These are phyloP conservation scores for Dasyornis broadbenti DNA, from an alignment of 2,113 vertebrate species.

Conservation along the genomic window DNA sequence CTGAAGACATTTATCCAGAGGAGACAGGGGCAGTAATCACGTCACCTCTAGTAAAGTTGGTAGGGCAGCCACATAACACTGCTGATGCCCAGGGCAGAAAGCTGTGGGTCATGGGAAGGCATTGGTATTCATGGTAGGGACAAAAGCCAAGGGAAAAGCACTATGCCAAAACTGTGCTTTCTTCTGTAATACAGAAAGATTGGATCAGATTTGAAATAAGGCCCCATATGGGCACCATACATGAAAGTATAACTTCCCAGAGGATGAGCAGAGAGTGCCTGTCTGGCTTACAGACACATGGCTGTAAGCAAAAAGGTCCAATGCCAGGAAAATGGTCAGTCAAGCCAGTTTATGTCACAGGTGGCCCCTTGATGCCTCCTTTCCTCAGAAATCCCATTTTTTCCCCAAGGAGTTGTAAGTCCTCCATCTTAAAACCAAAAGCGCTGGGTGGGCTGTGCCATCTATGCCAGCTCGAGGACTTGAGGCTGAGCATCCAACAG, in stretches of 20 bases:
- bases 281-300: rapidly evolving
- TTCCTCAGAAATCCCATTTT: neutral
- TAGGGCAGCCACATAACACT: neutral
- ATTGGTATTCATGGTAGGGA: neutral
- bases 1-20: slow-evolving; percentile 44
- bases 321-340: rapidly evolving
- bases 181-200: neutral
- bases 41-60: neutral
- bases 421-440: rapidly evolving
- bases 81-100: neutral
- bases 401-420: rapidly evolving
- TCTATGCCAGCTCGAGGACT: rapidly evolving
- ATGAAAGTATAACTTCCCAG: neutral
- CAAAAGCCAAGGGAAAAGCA: neutral
- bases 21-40: slow-evolving; percentile 25
- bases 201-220: neutral
- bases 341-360: neutral
- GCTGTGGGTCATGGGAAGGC: neutral
- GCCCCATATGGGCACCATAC: rapidly evolving
- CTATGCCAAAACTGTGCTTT: neutral
- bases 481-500: rapidly evolving
- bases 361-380: too few species aligned
- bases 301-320: neutral
- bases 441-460: rapidly evolving
- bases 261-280: neutral